phyloP scores from a whole-genome alignment of 2,113 vertebrate species.

The Jacana jacana region DNA sequence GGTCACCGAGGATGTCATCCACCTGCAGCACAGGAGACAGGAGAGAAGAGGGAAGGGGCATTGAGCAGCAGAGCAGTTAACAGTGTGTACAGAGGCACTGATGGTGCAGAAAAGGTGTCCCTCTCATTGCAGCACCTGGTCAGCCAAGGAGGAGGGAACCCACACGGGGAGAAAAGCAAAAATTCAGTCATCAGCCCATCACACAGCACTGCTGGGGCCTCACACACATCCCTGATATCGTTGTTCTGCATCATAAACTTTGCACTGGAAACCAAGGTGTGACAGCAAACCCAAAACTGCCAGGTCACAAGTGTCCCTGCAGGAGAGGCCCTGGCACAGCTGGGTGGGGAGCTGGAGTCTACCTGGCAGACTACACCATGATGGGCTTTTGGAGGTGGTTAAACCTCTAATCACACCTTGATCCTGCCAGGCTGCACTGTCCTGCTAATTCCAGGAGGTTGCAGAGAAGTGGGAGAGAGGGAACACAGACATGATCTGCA shows the following conservation, averaged over 20 bases:
- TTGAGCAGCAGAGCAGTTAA: background rate
- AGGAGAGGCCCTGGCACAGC: background rate
- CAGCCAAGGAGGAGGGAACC: background rate
- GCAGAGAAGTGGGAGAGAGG: background rate
- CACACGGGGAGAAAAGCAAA: fast-evolving
- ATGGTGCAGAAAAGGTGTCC: fast-evolving
- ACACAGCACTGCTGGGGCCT: background rate
- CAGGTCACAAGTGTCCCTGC: background rate
- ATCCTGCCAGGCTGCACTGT: fast-evolving
- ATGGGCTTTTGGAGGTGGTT: background rate
- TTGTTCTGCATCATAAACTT: fast-evolving
- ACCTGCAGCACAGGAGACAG: constrained; percentile 70
- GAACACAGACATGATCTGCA: fast-evolving
- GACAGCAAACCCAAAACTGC: background rate
- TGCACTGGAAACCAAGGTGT: fast-evolving
- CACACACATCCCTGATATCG: fast-evolving
- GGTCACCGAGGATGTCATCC: constrained; percentile 85
- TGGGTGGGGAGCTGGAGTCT: background rate
- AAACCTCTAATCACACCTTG: background rate
- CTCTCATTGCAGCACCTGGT: fast-evolving
- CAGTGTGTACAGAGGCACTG: fast-evolving
- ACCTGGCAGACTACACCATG: background rate
- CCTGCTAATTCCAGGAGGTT: background rate
- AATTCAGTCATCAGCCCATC: fast-evolving
- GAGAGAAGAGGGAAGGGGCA: background rate